Evolutionary conservation across 2,888 invertebrate genomes (phyloP), one percentile per base, ranked within the genome.

Genomic region (Crocallis elinguaria): DNA sequence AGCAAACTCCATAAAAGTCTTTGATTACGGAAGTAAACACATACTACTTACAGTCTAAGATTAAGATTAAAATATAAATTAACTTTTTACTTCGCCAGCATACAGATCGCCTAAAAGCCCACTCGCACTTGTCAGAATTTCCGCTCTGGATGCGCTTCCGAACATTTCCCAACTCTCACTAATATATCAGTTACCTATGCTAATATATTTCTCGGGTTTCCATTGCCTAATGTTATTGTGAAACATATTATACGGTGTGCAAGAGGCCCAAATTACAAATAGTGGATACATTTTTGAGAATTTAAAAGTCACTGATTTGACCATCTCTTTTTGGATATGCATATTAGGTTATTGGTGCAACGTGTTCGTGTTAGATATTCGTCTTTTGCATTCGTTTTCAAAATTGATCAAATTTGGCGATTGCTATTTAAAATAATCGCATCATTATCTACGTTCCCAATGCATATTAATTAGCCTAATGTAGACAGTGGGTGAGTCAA

Each of bases 131-230:
- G 49, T 5, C 44, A 4, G 35, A 48, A 27, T 55, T 55, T 53
- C 52, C 52, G 49, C 49, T 60, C 52, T 52, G 52, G 30, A 52
- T n/a, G n/a, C n/a, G 30, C 16, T 42, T 36, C 42, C 29, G 36
- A 36, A 21, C 16, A 48, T 53, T 46, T 60, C 46, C 43, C 16
- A 49, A 56, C 44, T 17, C 23, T 32, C 9, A n/a, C 29, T 27
- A 19, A 36, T 21, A 41, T 51, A 44, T 54, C 54, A 23, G 11
- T 29, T 39, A 44, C 49, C 39, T 43, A 35, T 30, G 42, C 36
- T 21, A 36, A 49, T 49, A 41, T 35, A 42, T 42, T 33, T 32
- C 45, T 45, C 45, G 27, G 6, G n/a, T 45, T 32, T 29, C 32
- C 12, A 16, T 50, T 35, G 27, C 30, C 8, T 14, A 23, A 39